These are phyloP conservation scores for Tiliacea citrago DNA, from an alignment of 2,888 invertebrate species.

Conservation along the genomic window DNA sequence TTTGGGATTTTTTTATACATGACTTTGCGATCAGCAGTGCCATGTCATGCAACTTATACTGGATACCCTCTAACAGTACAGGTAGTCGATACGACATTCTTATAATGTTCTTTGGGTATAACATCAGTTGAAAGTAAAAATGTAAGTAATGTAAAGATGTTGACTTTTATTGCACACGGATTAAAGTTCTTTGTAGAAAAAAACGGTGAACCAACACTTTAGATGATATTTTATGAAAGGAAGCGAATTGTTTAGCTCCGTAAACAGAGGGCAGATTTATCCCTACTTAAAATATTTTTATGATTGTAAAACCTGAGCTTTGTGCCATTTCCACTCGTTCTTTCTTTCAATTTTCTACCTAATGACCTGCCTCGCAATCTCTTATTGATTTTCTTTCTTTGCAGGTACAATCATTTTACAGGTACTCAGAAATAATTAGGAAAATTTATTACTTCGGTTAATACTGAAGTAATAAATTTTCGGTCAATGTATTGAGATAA, in stretches of 20 bases:
- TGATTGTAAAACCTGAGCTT: constrained; percentile 8
- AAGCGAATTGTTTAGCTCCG: constrained; percentile 18
- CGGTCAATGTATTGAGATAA: no score
- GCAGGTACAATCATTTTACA: neutral
- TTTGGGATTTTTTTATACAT: neutral
- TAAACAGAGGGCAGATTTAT: constrained; percentile 34
- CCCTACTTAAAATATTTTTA: constrained; percentile 22
- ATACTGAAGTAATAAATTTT: no score
- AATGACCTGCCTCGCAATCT: constrained; percentile 7
- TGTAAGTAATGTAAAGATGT: neutral
- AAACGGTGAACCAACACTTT: constrained; percentile 11
- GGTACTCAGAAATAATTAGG: neutral
- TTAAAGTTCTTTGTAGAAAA: constrained; percentile 8
- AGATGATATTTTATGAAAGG: constrained; percentile 7
- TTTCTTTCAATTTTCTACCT: constrained; percentile 25
- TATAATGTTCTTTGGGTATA: neutral
- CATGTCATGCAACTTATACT: neutral
- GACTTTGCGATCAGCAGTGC: neutral
- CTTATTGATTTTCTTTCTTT: constrained; percentile 25
- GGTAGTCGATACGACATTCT: constrained; percentile 8
- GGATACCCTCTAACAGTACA: neutral
- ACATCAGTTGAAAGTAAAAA: constrained; percentile 18
- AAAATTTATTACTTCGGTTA: neutral
- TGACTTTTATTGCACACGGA: constrained; percentile 6
- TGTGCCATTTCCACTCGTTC: constrained; percentile 27